Base-by-base conservation (phyloP, 1,140 invertebrate genomes). In the Temnothorax longispinosus region DNA sequence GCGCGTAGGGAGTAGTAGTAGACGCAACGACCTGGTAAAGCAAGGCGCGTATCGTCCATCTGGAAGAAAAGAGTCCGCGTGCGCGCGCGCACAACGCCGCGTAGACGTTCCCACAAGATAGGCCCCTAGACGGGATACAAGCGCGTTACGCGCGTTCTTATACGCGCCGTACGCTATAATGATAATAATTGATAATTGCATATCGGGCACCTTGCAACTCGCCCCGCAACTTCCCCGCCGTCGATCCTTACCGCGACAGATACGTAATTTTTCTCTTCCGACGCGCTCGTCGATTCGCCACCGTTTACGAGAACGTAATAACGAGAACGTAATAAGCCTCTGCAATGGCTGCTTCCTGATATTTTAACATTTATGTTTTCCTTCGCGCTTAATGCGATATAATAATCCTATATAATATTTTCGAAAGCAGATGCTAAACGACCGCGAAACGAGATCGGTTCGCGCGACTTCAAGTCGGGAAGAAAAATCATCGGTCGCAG, bases 61-160 rank as follows among this genome's bases (percentile, higher is more conserved):
- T 74, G 54, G 41, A 74, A 65, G 47, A 50, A 52, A 54, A 54
- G 41, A 74, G 32, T 50, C 44, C 27, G 13, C 65, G n/a, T n/a
- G 54, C 65, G 41, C 41, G 13, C 35, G 65, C 47, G 41, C 56
- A 32, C n/a, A 75, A 27, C 38, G 38, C 38, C 3, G 38, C 3
- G 13, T 62, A 84, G 69, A 75, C 80, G 80, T 84, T 84, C 80
- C 69, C 80, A 84, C 80, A 84, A 44, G 67, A 84, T 74, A 60
- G 27, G 21, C 13, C 18, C 44, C 18, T 47, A 21, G 41, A n/a
- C 60, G 71, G 80, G 69, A 60, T 50, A n/a, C 21, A 18, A 75
- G 15, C 41, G 67, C 18, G 80, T 47, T 60, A 72, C 3, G 8
- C 52, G 67, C 35, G 78, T 81, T 54, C 38, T 64, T 82, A 47